Conservation (phyloP, 2,888 invertebrate species). For the Amphimallon solstitiale region DNA sequence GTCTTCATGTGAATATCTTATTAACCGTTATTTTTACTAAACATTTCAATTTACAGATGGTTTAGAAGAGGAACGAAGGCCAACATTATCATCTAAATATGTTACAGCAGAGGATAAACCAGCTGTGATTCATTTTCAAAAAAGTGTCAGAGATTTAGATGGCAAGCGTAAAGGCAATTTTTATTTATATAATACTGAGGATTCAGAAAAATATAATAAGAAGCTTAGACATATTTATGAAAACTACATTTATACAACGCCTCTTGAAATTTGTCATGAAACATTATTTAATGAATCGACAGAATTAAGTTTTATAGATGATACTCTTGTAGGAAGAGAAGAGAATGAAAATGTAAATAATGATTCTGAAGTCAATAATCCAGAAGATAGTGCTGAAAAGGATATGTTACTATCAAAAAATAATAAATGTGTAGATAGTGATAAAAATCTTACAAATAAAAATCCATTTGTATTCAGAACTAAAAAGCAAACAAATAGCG, state of each 20-base stretch:
- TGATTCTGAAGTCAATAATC: not conserved
- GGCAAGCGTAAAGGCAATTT: slow-evolving; percentile 5
- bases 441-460: too few species aligned
- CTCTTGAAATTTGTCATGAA: slow-evolving; percentile 13
- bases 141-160: not conserved
- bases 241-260: not conserved
- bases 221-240: slow-evolving; percentile 1
- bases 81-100: not conserved
- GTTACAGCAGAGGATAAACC: not conserved
- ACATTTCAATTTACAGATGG: not conserved
- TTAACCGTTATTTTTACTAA: too few species aligned
- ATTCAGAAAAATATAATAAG: not conserved
- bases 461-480: too few species aligned
- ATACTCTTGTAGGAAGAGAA: too few species aligned
- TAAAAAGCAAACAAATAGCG: too few species aligned
- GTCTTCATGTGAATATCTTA: too few species aligned
- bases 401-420: not conserved
- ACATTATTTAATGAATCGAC: not conserved
- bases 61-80: not conserved
- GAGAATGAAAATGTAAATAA: not conserved
- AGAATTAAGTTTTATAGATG: too few species aligned
- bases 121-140: not conserved
- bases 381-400: not conserved
- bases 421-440: not conserved
- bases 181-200: not conserved